Evolutionary conservation across 2,113 vertebrate genomes (phyloP).

Genomic region (Ceyx margarethae): DNA sequence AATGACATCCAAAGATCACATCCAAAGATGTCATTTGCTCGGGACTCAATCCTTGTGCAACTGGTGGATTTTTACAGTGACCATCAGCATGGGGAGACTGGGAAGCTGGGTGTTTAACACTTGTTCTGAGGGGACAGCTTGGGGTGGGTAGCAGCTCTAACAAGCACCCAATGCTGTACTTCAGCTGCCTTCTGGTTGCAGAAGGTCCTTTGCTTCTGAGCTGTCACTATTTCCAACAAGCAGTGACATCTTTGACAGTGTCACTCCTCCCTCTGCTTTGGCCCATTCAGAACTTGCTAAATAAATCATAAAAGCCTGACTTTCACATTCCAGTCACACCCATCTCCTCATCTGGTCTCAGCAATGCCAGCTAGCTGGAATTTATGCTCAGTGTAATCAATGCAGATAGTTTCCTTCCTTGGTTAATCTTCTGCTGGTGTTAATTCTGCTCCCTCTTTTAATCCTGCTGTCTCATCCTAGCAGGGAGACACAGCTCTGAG

Average conservation of each 20-base stretch:
- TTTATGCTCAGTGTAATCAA: not conserved
- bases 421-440: not conserved
- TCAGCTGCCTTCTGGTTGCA: not conserved
- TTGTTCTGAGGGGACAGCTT: not conserved
- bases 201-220: not conserved
- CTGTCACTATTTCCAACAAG: not conserved
- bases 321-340: not conserved
- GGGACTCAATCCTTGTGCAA: not conserved
- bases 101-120: not conserved
- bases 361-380: not conserved
- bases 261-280: not conserved
- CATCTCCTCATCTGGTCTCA: not conserved
- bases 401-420: not conserved
- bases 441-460: not conserved
- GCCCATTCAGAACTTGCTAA: not conserved
- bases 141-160: not conserved
- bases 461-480: fast-evolving
- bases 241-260: not conserved
- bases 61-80: not conserved
- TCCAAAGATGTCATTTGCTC: not conserved
- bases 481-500: fast-evolving
- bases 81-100: fast-evolving
- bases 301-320: not conserved
- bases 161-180: not conserved
- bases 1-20: not conserved